Percentiles rank a stretch among this genome's conserved stretches.
These are phyloP conservation scores for Oreochromis niloticus DNA, from an alignment of 2,113 vertebrate genomes.

Conservation along the genomic window DNA sequence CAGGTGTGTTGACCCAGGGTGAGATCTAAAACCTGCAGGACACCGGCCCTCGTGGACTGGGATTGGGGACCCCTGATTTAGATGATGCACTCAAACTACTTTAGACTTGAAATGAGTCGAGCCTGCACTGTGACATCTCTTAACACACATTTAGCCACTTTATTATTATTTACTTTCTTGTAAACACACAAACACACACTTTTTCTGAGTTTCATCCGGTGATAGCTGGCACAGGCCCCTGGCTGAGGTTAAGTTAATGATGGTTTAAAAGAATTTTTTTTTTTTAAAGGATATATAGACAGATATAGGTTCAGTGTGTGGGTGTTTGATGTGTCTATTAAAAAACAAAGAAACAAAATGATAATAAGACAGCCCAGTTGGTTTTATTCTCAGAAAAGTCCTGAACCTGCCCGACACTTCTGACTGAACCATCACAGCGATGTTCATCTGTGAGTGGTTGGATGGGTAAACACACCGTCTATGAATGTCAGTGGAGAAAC, in stretches of 20 bases:
- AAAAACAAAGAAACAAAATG: neutral
- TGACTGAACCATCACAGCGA: neutral
- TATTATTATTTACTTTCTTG: neutral
- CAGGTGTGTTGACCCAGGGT: too few species aligned
- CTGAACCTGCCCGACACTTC: neutral
- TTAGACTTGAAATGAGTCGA: neutral
- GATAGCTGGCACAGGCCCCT: neutral
- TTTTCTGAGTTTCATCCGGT: neutral
- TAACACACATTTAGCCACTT: neutral
- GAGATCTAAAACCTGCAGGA: too few species aligned
- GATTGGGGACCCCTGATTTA: neutral
- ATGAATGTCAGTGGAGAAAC: neutral
- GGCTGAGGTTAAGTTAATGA: neutral
- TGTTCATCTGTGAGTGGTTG: neutral
- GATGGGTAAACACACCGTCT: neutral
- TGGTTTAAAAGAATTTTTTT: neutral
- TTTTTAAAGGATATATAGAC: neutral
- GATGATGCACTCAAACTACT: neutral
- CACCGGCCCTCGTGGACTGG: too few species aligned
- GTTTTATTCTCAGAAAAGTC: neutral
- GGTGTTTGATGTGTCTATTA: neutral
- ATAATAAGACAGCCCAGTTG: neutral
- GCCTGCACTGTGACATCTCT: neutral
- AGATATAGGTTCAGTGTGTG: neutral
- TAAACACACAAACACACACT: neutral